Evolutionary conservation across 2,113 vertebrate species (phyloP), one percentile per base, ranked within the genome.

Genomic region (Psittacus erithacus): DNA sequence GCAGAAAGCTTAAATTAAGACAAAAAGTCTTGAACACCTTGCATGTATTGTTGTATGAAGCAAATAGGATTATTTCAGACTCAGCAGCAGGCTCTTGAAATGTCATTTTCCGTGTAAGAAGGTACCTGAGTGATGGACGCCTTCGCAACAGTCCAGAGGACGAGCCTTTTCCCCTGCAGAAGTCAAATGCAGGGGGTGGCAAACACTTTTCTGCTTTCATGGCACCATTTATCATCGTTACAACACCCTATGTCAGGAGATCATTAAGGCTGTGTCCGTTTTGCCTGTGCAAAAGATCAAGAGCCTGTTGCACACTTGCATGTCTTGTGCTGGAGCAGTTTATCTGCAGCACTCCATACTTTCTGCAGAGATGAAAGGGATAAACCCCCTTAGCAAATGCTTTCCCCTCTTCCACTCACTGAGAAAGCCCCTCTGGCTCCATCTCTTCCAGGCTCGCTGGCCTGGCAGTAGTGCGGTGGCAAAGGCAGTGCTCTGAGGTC

Each of bases 221-320:
- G 28, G 59, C 44, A 39, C 35, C 41, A 6, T 94, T 91, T 84
- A 53, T 90, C 89, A 55, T 86, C 86, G 52, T 73, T 86, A 90
- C 16, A 82, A 33, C 24, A 17, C 52, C 44, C n/a, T 85, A 13
- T 38, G 81, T 79, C 85, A 78, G 49, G 78, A 82, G 81, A 88
- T 95, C 91, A 94, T 96, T 96, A 92, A 90, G 76, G 55, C 65
- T 83, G 68, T 47, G 44, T 60, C 83, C 38, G 2, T 82, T 63
- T 80, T 93, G 73, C 33, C 79, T 62, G 73, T 62, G 62, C 46
- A 27, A 82, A 44, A 65, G 63, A 92, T 88, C 81, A 43, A 76
- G 68, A 74, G 50, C 23, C 57, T 35, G n/a, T 29, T 9, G 3
- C 27, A 59, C 39, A 3, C 25, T 65, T 0, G 0, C 49, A 12